Evolutionary conservation across 2,113 vertebrate species (phyloP), one percentile per base, ranked within the genome.

Genomic region (Condylura cristata): DNA sequence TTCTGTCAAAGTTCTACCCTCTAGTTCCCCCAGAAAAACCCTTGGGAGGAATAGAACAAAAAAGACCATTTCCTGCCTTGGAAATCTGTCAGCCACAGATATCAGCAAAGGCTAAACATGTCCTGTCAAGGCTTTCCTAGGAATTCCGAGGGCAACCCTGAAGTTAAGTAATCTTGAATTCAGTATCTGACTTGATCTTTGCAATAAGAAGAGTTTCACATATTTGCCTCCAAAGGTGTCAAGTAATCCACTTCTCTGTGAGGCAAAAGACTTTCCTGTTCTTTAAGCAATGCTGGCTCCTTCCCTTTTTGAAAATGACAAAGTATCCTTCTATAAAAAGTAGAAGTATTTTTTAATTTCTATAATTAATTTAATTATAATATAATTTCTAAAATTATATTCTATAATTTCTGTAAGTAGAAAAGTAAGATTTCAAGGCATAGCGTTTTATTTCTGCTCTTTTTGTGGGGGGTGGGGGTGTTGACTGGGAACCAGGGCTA

Each of bases 1-100:
- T 37, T 76, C 81, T 75, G 46, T 72, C 70, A 68, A 26, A 65
- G 28, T 53, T 91, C 90, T 94, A 84, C 89, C 70, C 92, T 97
- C 76, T 65, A 85, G 68, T 68, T 91, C 72, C 46, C 79, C 74
- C 83, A 88, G 87, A 44, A 97, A 97, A 97, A 91, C 79, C 86
- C 92, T 39, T 41, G 22, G 48, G 34, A 75, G 72, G 78, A 72
- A 41, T 37, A 91, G 72, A 56, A 41, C 24, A 94, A 76, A 83
- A 32, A 18, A 1, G 26, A 82, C 2, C 12, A 37, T 86, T 72
- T 90, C 41, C 72, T 90, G 20, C 51, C 20, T 32, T 56, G 66
- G 20, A 90, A 91, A n/a, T 39, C 14, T 78, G 7, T 61, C 61
- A n/a, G 22, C 11, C 68, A 51, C 8, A 76, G 48, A 13, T 26